Percentiles rank a stretch among this genome's conserved stretches.
Conservation (phyloP, 2,113 vertebrate species). For the Ciconia boyciana region DNA sequence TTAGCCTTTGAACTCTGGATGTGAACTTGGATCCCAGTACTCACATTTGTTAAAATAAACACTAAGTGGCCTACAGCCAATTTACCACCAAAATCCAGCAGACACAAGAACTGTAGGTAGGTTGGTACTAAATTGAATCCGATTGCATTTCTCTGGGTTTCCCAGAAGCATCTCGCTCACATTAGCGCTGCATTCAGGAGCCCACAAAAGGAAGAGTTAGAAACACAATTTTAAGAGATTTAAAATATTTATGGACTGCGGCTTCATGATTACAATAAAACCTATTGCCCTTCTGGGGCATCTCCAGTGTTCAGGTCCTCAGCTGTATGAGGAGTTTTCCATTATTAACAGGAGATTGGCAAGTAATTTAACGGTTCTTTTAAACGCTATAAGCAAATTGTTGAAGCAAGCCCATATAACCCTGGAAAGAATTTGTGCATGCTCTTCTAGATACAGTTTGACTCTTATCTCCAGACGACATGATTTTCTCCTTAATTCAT, state of each 20-base stretch:
- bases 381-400: neutral
- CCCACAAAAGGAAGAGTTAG: neutral
- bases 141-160: conserved; percentile 11
- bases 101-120: neutral
- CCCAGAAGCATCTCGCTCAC: conserved; percentile 11
- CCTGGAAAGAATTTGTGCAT: neutral
- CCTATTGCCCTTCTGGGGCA: conserved; percentile 22
- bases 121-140: neutral
- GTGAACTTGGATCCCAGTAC: neutral
- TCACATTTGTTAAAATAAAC: neutral
- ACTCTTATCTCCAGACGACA: neutral
- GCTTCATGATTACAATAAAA: conserved; percentile 59
- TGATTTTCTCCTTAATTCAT: neutral
- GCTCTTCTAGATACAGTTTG: neutral
- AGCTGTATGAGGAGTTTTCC: neutral
- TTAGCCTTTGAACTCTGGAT: neutral
- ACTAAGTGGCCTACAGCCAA: neutral
- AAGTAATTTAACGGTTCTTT: conserved; percentile 1
- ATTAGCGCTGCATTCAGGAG: neutral
- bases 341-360: neutral
- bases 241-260: conserved; percentile 61
- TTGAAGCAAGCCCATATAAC: neutral
- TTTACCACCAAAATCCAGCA: neutral
- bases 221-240: conserved; percentile 54
- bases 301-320: neutral